Conservation (phyloP, 2,113 vertebrate genomes). For the Clarias gariepinus region DNA sequence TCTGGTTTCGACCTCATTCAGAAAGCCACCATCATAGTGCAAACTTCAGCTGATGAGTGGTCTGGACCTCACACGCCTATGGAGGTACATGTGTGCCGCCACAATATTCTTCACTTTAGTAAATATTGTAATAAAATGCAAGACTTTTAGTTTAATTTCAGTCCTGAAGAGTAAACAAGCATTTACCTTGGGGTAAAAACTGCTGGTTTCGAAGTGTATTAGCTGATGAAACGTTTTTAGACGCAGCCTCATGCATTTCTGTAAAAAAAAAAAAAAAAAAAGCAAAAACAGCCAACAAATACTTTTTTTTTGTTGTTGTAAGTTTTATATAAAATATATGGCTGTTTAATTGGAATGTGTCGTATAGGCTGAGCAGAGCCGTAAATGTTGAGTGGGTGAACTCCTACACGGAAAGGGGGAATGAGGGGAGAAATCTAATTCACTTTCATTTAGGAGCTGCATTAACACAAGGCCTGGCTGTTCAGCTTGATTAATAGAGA, state of each 20-base stretch:
- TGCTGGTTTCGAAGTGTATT: conserved; percentile 18
- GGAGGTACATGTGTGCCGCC: conserved; percentile 55
- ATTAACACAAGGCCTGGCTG: conserved; percentile 31
- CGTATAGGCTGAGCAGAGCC: neutral
- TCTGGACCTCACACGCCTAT: neutral
- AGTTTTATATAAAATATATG: conserved; percentile 15
- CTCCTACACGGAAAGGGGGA: conserved; percentile 18
- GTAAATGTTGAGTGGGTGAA: conserved; percentile 32
- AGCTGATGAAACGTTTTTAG: conserved; percentile 19
- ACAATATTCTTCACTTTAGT: neutral
- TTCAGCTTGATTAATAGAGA: conserved; percentile 43
- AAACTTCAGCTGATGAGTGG: conserved; percentile 49
- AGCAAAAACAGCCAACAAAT: too few species aligned
- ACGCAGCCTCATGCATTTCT: neutral
- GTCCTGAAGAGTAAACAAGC: conserved; percentile 24
- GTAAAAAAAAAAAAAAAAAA: neutral
- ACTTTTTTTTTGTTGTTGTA: neutral
- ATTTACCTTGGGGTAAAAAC: conserved; percentile 5
- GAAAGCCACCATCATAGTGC: conserved; percentile 79
- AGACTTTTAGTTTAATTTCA: neutral
- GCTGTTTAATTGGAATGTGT: conserved; percentile 7
- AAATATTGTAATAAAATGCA: neutral
- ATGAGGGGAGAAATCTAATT: conserved; percentile 42
- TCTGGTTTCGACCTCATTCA: conserved; percentile 87
- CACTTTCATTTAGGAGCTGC: conserved; percentile 44